Base-by-base conservation (phyloP, 2,797 vertebrate species). In the Odontamblyopus rebecca region DNA sequence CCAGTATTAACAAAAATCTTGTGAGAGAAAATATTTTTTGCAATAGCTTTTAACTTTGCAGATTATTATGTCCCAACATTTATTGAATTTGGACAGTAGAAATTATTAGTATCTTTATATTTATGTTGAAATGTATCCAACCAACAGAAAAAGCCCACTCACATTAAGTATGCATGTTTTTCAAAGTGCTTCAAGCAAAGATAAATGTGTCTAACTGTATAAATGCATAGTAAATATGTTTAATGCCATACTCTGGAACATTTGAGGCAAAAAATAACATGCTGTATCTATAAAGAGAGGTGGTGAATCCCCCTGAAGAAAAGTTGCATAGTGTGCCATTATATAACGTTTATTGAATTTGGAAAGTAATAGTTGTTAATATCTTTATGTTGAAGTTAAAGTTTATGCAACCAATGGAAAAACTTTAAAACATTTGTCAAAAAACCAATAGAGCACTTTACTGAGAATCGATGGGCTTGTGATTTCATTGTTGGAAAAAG, bases 361-460 rank as follows among this genome's bases (percentile, higher is more conserved):
- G 60, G 19, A 26, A 23, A 44, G 19, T 19, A 15, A n/a, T 61
- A 71, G 75, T 32, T 32, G 41, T 32, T 48, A 41, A 23, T n/a
- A 71, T 61, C 73, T 56, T 72, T 72, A 51, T 66, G 65, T 67
- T 57, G 62, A 44, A 75, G 59, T 26, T 29, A 53, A 23, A 29
- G 64, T 71, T 78, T 79, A 69, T 23, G 74, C 2, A 63, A 72
- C 59, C 32, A 32, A 64, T 60, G 48, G 41, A 68, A 65, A 77
- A 73, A 76, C 27, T 12, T 70, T 76, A 76, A 75, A 29, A 60
- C 29, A 76, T 74, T 57, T 50, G 72, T 77, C 74, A 78, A 82
- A 82, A 68, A 74, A 72, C 72, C 80, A 80, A 73, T 75, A 71
- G 61, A 60, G 64, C 73, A 84, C 79, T 82, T 85, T 82, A 70